These are phyloP conservation scores for Dipodomys ordii DNA, from an alignment of 2,113 vertebrate species.

Conservation along the genomic window DNA sequence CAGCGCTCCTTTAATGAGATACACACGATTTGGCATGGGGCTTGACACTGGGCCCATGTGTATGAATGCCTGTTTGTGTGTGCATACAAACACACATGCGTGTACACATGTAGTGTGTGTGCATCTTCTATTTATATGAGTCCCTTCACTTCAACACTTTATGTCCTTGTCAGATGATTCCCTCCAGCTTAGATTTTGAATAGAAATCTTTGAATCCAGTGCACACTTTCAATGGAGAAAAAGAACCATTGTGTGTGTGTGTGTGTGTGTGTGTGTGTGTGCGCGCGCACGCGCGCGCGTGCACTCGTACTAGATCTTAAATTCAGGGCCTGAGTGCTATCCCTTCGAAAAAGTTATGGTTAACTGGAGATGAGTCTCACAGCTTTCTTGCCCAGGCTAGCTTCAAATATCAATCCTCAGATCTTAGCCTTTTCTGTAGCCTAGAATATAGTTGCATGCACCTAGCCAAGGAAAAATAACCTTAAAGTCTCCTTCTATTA, in stretches of 20 bases:
- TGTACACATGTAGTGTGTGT: neutral
- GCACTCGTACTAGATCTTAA: too few species aligned
- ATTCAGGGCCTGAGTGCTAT: too few species aligned
- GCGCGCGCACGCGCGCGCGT: too few species aligned
- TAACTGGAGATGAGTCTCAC: too few species aligned
- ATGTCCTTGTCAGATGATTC: neutral
- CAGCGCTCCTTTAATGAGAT: constrained; percentile 91
- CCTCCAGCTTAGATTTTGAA: constrained; percentile 46
- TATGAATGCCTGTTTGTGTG: neutral
- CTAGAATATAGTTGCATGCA: too few species aligned
- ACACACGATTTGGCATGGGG: constrained; percentile 87
- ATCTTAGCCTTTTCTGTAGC: too few species aligned
- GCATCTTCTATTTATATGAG: constrained; percentile 76
- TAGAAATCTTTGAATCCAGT: constrained; percentile 34
- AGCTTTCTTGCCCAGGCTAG: too few species aligned
- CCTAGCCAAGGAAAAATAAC: constrained; percentile 1
- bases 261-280: too few species aligned
- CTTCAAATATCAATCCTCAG: too few species aligned
- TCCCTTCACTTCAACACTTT: constrained; percentile 78
- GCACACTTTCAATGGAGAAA: constrained; percentile 1
- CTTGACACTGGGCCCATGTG: constrained; percentile 87
- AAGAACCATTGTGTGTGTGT: too few species aligned
- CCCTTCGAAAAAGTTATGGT: too few species aligned
- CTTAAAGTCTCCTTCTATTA: neutral
- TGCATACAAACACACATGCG: neutral